Conservation (phyloP, 2,113 vertebrate species). For the Gymnobelideus leadbeateri region DNA sequence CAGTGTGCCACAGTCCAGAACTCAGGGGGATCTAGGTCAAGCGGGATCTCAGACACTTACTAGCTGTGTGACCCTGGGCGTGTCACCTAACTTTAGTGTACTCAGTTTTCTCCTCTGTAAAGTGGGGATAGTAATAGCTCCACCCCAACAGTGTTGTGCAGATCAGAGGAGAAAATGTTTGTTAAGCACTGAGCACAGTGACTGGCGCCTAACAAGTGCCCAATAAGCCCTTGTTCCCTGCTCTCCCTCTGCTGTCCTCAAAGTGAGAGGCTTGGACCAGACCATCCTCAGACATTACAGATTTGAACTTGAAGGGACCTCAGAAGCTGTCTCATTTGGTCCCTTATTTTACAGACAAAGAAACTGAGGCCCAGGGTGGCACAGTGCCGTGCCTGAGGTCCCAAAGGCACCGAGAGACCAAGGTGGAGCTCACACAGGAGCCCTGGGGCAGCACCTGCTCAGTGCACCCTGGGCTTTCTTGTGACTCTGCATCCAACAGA, state of each 20-base stretch:
- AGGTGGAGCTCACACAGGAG: background rate
- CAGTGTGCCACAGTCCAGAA: too few species aligned
- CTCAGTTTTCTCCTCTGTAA: background rate
- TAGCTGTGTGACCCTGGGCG: background rate
- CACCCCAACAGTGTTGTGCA: background rate
- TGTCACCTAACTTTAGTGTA: background rate
- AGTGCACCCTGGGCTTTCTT: too few species aligned
- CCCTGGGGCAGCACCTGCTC: too few species aligned
- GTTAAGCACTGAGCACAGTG: background rate
- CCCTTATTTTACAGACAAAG: background rate
- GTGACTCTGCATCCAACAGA: too few species aligned
- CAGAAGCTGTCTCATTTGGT: too few species aligned
- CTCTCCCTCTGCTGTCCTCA: background rate
- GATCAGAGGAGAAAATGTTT: background rate
- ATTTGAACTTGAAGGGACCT: background rate
- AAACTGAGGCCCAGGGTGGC: background rate
- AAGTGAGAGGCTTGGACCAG: too few species aligned
- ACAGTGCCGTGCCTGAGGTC: background rate
- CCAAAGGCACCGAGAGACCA: background rate
- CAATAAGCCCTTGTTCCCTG: too few species aligned
- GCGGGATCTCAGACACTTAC: too few species aligned
- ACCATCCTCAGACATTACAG: background rate
- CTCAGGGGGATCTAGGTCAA: too few species aligned
- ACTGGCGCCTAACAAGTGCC: rapidly evolving
- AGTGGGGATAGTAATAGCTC: background rate